phyloP scores from a whole-genome alignment of 2,113 vertebrate species.

The Pristiophorus japonicus region DNA sequence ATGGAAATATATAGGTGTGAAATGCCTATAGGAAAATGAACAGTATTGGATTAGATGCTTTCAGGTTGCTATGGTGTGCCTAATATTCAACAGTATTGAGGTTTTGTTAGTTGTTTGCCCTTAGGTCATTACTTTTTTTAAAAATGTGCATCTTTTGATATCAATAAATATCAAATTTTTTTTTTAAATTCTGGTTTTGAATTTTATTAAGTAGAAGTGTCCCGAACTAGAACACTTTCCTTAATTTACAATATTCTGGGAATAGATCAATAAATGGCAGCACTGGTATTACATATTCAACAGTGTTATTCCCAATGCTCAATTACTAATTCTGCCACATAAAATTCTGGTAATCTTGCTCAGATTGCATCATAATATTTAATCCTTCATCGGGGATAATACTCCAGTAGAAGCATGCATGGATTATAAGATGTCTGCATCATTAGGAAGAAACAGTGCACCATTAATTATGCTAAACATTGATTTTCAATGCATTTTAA shows the following conservation, averaged over 20 bases:
- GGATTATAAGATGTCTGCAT: too few species aligned
- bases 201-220: not conserved
- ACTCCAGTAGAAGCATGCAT: too few species aligned
- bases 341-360: not conserved
- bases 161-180: not conserved
- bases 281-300: not conserved
- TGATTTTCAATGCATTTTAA: too few species aligned
- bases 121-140: not conserved
- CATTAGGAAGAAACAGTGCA: too few species aligned
- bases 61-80: not conserved
- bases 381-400: not conserved
- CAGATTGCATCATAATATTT: not conserved
- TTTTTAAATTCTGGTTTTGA: not conserved
- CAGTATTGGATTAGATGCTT: not conserved
- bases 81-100: not conserved
- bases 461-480: too few species aligned
- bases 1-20: not conserved
- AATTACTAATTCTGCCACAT: not conserved
- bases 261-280: not conserved
- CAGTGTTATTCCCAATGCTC: conserved; percentile 2
- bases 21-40: not conserved
- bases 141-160: not conserved
- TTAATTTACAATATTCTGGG: not conserved
- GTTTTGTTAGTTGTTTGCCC: not conserved
- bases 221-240: not conserved